Percentiles rank a stretch among this genome's conserved stretches.
phyloP scores from a whole-genome alignment of 2,797 vertebrate species.

The Hydrocynus forskahlii region DNA sequence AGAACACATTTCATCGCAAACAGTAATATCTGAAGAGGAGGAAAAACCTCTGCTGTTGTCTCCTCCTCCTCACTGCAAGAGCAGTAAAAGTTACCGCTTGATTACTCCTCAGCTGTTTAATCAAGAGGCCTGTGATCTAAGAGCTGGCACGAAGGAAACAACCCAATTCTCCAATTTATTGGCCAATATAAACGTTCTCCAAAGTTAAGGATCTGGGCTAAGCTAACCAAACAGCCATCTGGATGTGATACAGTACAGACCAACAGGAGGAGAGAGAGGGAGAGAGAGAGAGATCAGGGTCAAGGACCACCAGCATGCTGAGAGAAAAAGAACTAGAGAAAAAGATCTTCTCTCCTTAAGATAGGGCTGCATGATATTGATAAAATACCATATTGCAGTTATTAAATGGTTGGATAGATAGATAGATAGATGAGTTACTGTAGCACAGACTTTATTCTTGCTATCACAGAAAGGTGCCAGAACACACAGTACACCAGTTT shows the following conservation, averaged over 20 bases:
- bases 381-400: too few relatives aligned
- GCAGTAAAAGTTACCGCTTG: constrained; percentile 3
- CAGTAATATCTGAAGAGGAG: not conserved
- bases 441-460: too few relatives aligned
- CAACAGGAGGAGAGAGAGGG: not conserved
- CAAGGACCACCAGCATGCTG: too few relatives aligned
- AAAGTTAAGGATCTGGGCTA: constrained; percentile 31
- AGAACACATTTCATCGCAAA: not conserved
- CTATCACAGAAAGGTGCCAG: too few relatives aligned
- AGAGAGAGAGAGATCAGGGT: too few relatives aligned
- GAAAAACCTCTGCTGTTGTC: not conserved
- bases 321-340: not conserved
- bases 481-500: too few relatives aligned
- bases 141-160: constrained; percentile 17
- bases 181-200: constrained; percentile 26
- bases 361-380: too few relatives aligned
- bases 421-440: not conserved
- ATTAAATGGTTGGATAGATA: not conserved
- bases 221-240: constrained; percentile 9
- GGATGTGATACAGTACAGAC: not conserved
- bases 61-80: not conserved
- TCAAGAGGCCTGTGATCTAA: constrained; percentile 20
- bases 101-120: constrained; percentile 30
- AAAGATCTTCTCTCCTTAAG: not conserved
- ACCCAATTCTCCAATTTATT: constrained; percentile 31